Base-by-base conservation (phyloP, 1,140 invertebrate genomes). In the Prorops nasuta region DNA sequence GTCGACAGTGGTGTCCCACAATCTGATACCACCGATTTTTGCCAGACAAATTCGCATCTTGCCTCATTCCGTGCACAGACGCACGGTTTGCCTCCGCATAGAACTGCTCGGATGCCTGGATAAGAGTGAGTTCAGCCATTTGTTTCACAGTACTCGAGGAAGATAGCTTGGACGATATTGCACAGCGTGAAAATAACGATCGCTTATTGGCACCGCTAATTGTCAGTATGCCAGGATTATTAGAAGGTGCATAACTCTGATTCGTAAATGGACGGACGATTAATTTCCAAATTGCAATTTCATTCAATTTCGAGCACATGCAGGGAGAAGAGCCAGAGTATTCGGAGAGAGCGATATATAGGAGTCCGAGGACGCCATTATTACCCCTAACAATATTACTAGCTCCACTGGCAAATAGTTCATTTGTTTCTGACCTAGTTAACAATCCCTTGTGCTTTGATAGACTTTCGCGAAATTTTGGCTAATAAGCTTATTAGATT, bases 71-170 rank as follows among this genome's bases (percentile, higher is more conserved):
- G 78, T 84, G 21, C 81, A 86, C 57, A 72, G 80, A 14, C 77
- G 87, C 36, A 88, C 86, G 3, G 82, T 89, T 37, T 89, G 87
- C 69, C 74, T 89, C 49, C 76, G 87, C 17, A 77, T 89, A 44
- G 87, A 90, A 63, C 68, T 90, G 38, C 79, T 81, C 56, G 85
- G 86, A 20, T 88, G 86, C 64, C 67, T 64, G 48, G 83, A 81
- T 61, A 77, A 74, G 61, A 81, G 84, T 84, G 69, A 81, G 77
- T 73, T 28, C 4, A 28, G 10, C 24, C 10, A 10, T 10, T 10
- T 28, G 24, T 28, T 4, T 4, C 24, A 28, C 10, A 28, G 24
- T 6, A 28, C 24, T 6, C 24, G 24, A 28, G 24, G 24, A 28
- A 28, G 24, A 28, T 28, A 6, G 24, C 24, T 10, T 10, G 24